A percentile compares a stretch with the other conserved stretches of the same genome.
phyloP scores from a whole-genome alignment of 2,888 invertebrate species.

The Lithodes maja region DNA sequence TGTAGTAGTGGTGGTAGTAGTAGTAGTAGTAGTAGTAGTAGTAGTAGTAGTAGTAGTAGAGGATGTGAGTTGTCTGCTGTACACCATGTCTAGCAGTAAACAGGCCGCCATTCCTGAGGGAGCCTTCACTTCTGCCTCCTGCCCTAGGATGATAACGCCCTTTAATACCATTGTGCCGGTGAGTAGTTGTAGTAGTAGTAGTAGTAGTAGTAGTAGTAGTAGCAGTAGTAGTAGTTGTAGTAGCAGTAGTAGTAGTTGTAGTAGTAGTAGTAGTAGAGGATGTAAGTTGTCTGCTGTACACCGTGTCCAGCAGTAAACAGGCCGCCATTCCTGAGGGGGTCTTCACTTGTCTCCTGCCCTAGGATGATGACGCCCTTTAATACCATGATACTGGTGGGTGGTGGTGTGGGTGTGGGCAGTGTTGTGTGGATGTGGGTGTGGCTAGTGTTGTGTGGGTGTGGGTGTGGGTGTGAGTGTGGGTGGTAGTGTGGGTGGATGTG shows the following conservation, averaged over 20 bases:
- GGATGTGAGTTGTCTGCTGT: constrained; percentile 20
- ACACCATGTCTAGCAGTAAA: not conserved
- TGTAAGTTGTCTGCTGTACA: constrained; percentile 27
- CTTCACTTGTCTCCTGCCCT: not conserved
- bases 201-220: too few relatives aligned
- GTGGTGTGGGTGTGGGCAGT: too few relatives aligned
- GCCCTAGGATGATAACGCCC: not conserved
- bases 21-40: too few relatives aligned
- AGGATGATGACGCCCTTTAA: not conserved
- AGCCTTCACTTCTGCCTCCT: not conserved
- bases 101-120: not conserved
- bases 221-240: too few relatives aligned
- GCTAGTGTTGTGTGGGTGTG: not conserved
- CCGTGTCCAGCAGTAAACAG: not conserved
- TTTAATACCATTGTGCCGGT: not conserved
- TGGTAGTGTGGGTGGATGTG: not conserved
- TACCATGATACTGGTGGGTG: not conserved
- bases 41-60: too few relatives aligned
- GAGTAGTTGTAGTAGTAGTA: too few relatives aligned
- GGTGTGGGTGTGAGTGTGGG: too few relatives aligned
- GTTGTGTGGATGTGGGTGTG: too few relatives aligned
- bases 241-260: too few relatives aligned
- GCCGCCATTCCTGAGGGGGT: not conserved
- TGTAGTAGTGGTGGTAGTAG: too few relatives aligned
- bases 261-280: not conserved